A percentile compares a stretch with the other conserved stretches of the same genome.
These are phyloP conservation scores for Lates calcarifer DNA, from an alignment of 2,113 vertebrate species.

Conservation along the genomic window DNA sequence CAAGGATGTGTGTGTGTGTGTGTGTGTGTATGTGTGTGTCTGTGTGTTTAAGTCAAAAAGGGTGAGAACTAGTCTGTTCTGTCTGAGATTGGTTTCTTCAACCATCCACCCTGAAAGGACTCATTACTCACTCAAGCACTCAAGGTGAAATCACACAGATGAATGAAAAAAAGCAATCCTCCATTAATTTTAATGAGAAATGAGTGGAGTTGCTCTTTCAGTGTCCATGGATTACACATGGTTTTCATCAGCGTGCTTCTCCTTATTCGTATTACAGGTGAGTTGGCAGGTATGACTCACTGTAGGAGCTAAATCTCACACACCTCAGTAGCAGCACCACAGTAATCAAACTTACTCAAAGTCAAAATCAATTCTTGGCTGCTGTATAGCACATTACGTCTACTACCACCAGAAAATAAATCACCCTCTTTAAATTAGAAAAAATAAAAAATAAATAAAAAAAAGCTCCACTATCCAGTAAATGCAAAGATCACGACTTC, in stretches of 20 bases:
- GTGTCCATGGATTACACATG: neutral
- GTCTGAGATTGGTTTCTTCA: neutral
- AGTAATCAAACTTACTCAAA: neutral
- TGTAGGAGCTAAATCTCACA: neutral
- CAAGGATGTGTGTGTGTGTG: too few species aligned
- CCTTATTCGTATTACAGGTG: neutral
- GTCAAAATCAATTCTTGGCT: slow-evolving; percentile 1
- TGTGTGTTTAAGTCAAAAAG: neutral
- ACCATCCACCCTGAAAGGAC: neutral
- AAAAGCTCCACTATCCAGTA: too few species aligned
- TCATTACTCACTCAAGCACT: neutral
- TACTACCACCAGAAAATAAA: neutral
- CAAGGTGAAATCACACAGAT: neutral
- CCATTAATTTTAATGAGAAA: neutral
- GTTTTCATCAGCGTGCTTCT: slow-evolving; percentile 28
- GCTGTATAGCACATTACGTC: neutral
- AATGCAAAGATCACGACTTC: too few species aligned
- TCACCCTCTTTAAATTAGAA: neutral
- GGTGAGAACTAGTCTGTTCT: neutral
- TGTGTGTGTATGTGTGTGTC: neutral
- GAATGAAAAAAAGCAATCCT: neutral
- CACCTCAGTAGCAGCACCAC: neutral
- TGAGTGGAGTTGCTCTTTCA: neutral
- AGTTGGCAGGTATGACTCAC: neutral
- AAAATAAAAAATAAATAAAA: neutral